Conservation (phyloP, 2,797 vertebrate genomes). For the Anolis apletophallus region DNA sequence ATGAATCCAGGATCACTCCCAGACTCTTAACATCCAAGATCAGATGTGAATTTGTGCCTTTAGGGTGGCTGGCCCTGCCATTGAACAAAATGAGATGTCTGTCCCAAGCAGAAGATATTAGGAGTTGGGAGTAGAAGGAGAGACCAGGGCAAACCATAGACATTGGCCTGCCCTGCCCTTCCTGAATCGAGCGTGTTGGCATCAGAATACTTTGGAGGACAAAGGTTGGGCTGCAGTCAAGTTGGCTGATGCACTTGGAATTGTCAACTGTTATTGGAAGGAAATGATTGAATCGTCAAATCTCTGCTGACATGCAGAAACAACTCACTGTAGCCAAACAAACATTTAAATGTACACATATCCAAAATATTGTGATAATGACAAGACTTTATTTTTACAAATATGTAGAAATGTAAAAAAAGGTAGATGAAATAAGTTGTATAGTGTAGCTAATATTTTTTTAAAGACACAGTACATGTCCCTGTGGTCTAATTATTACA, state of each 20-base stretch:
- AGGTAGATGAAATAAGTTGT: neutral
- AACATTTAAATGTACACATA: neutral
- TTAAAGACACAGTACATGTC: neutral
- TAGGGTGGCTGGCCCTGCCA: neutral
- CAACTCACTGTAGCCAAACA: neutral
- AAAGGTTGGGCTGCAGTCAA: neutral
- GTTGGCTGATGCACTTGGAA: neutral
- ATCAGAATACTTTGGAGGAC: neutral
- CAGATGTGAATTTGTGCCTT: too few species aligned
- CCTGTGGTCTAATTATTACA: neutral
- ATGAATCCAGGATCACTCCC: too few species aligned
- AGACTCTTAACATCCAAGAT: too few species aligned
- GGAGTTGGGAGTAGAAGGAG: neutral
- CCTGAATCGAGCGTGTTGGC: neutral
- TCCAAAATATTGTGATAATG: neutral
- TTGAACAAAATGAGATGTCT: neutral
- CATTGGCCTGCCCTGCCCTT: neutral
- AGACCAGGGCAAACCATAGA: neutral
- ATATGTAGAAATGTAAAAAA: neutral
- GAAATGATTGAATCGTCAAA: too few species aligned
- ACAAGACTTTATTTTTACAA: slow-evolving; percentile 19
- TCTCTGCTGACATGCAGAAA: neutral
- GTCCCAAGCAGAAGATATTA: neutral
- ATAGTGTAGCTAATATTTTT: neutral
- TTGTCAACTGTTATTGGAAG: neutral